A percentile compares a stretch with the other conserved stretches of the same genome.
phyloP scores from a whole-genome alignment of 1,140 invertebrate species.

The Lamellibrachia luymesi region DNA sequence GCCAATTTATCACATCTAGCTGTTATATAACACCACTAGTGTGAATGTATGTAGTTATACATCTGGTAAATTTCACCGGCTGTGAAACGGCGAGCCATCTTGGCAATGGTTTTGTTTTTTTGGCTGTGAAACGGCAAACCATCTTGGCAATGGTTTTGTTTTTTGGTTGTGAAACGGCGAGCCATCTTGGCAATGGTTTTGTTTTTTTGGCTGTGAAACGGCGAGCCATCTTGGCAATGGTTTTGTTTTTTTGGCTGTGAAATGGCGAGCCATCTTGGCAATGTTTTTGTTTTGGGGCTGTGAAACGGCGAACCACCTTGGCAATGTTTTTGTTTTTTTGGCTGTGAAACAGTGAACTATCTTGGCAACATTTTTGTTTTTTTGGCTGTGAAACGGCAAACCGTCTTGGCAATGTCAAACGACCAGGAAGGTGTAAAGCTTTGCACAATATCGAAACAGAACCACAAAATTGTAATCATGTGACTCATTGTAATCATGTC shows the following conservation, averaged over 20 bases:
- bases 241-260: background rate
- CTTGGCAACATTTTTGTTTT: background rate
- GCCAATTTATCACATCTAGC: background rate
- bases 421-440: background rate
- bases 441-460: background rate
- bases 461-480: background rate
- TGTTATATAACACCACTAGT: background rate
- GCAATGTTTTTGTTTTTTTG: too few relatives aligned
- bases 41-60: background rate
- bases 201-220: too few relatives aligned
- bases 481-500: background rate
- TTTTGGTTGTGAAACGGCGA: background rate
- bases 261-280: background rate
- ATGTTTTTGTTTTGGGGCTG: too few relatives aligned
- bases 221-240: too few relatives aligned
- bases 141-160: too few relatives aligned
- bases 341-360: background rate
- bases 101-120: too few relatives aligned
- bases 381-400: background rate
- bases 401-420: background rate
- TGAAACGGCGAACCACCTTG: too few relatives aligned
- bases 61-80: background rate
- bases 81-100: background rate
- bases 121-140: too few relatives aligned
- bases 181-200: too few relatives aligned